Conservation (phyloP, 2,888 invertebrate genomes). For the Germaria angustata region DNA sequence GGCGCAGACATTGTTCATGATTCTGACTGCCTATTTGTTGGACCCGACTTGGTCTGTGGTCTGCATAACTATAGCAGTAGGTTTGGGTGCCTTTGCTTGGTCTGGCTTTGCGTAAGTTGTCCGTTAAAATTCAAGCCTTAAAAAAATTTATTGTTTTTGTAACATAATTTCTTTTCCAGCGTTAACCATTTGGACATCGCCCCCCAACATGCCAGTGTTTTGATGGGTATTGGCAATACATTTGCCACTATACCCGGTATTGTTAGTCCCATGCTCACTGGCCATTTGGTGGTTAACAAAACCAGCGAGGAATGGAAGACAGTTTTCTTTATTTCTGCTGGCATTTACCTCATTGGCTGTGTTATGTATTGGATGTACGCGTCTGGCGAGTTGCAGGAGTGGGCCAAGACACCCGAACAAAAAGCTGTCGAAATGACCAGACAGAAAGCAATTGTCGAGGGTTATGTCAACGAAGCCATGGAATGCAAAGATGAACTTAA, state of each 20-base stretch:
- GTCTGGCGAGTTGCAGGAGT: conserved; percentile 90
- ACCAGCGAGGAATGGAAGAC: conserved; percentile 89
- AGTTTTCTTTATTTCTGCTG: conserved; percentile 92
- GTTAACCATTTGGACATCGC: conserved; percentile 94
- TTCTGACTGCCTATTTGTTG: conserved; percentile 87
- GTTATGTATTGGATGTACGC: conserved; percentile 90
- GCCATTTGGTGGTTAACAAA: conserved; percentile 87
- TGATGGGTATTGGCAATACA: conserved; percentile 96
- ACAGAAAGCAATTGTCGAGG: conserved; percentile 72
- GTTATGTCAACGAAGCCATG: conserved; percentile 77
- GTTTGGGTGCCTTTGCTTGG: conserved; percentile 95
- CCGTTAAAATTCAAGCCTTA: not conserved
- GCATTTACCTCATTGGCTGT: conserved; percentile 91
- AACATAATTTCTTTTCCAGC: conserved; percentile 77
- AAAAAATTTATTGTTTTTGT: not conserved
- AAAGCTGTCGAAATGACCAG: conserved; percentile 75
- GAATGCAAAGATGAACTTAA: conserved; percentile 76
- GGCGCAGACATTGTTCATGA: conserved; percentile 91
- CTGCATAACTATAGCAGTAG: conserved; percentile 93
- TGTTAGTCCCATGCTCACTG: conserved; percentile 91
- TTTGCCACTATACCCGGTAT: conserved; percentile 95
- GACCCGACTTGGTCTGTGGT: conserved; percentile 86
- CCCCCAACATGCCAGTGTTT: conserved; percentile 92
- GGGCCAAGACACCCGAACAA: conserved; percentile 83
- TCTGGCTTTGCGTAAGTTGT: conserved; percentile 89